Conservation (phyloP, 2,797 vertebrate species). For the Gadopsis marmoratus region DNA sequence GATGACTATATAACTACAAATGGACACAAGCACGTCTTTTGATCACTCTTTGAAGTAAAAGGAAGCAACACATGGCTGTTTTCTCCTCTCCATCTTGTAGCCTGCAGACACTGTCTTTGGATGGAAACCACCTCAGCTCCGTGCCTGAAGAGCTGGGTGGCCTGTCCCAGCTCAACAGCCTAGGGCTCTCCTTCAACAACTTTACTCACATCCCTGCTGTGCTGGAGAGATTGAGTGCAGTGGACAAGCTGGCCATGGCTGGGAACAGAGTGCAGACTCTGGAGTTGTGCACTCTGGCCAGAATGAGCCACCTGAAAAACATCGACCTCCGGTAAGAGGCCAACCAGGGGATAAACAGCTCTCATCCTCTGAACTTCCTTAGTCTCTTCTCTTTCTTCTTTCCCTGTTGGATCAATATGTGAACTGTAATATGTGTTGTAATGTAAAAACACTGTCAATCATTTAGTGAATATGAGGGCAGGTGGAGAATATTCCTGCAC, state of each 20-base stretch:
- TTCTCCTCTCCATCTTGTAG: constrained; percentile 73
- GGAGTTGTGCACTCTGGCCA: constrained; percentile 85
- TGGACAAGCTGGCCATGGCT: constrained; percentile 93
- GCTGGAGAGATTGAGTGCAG: constrained; percentile 86
- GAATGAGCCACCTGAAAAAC: constrained; percentile 90
- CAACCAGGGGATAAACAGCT: constrained; percentile 23
- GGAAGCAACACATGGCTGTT: constrained; percentile 11
- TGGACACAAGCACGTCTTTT: constrained; percentile 26
- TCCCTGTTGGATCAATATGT: constrained; percentile 38
- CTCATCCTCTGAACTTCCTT: constrained; percentile 17
- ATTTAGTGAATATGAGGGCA: constrained; percentile 13
- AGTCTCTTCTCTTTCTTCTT: constrained; percentile 7
- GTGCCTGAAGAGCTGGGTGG: constrained; percentile 92
- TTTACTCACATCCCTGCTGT: constrained; percentile 90
- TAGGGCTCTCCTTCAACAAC: constrained; percentile 95
- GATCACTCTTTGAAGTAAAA: constrained; percentile 13
- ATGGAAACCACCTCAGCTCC: constrained; percentile 92
- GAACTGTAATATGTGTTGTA: constrained; percentile 43
- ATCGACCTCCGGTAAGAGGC: constrained; percentile 92
- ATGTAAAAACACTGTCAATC: constrained; percentile 38
- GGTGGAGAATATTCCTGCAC: constrained; percentile 15
- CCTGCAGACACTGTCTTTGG: constrained; percentile 93
- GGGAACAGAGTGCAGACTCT: constrained; percentile 90
- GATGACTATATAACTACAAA: constrained; percentile 9
- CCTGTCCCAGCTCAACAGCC: constrained; percentile 90